phyloP scores from a whole-genome alignment of 1,140 invertebrate genomes.

The Heliothis subflexa region DNA sequence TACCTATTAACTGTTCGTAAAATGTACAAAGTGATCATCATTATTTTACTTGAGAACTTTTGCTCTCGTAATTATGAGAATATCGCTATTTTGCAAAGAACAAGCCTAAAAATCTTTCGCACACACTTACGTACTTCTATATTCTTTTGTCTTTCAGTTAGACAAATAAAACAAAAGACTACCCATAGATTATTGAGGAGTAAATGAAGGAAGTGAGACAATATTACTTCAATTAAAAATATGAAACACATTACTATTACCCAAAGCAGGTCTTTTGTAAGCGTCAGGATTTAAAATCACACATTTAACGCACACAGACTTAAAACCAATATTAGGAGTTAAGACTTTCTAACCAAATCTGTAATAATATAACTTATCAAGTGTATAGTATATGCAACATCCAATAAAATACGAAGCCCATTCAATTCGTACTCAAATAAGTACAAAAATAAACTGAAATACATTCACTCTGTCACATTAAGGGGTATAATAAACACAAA shows the following conservation, averaged over 20 bases:
- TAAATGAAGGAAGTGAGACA: too few species aligned
- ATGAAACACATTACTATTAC: too few species aligned
- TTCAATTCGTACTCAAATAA: slow-evolving; percentile 38
- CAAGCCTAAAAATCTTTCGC: not conserved
- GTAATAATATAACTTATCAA: not conserved
- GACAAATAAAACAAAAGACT: not conserved
- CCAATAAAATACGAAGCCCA: slow-evolving; percentile 18
- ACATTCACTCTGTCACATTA: slow-evolving; percentile 77
- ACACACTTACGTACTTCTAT: not conserved
- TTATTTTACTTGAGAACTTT: slow-evolving; percentile 13
- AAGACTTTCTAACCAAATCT: too few species aligned
- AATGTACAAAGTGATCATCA: slow-evolving; percentile 28
- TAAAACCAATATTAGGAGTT: not conserved
- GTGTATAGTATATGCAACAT: slow-evolving; percentile 15
- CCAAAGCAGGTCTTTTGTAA: too few species aligned
- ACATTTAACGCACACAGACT: too few species aligned
- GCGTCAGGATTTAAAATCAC: too few species aligned
- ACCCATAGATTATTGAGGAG: too few species aligned
- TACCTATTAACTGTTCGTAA: slow-evolving; percentile 23
- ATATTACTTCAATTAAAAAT: too few species aligned
- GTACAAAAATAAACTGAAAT: slow-evolving; percentile 49
- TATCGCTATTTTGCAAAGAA: not conserved
- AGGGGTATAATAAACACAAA: slow-evolving; percentile 49
- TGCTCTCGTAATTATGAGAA: slow-evolving; percentile 1
- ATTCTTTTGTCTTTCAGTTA: not conserved